phyloP scores from a whole-genome alignment of 2,888 invertebrate species.

The Drosophila flavopinicola region DNA sequence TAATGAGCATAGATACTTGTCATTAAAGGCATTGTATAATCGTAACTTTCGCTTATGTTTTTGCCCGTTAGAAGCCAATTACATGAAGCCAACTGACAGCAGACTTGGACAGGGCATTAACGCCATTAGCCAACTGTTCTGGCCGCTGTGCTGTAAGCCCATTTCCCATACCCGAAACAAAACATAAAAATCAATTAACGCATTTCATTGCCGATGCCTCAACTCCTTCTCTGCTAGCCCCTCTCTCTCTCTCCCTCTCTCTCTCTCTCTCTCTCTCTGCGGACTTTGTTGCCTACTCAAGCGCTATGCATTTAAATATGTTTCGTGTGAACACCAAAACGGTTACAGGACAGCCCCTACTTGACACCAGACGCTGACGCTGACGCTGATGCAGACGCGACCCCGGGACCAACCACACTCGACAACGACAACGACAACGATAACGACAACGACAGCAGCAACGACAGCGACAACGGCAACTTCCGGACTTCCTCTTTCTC shows the following conservation, averaged over 20 bases:
- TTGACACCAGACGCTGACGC: slow-evolving; percentile 70
- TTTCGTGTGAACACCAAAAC: slow-evolving; percentile 75
- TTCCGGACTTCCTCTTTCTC: slow-evolving; percentile 67
- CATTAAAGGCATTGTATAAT: slow-evolving; percentile 6
- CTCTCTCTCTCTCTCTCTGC: background rate
- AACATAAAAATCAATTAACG: slow-evolving; percentile 74
- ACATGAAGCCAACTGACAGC: slow-evolving; percentile 24
- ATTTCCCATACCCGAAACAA: slow-evolving; percentile 8
- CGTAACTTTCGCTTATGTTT: background rate
- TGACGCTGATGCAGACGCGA: slow-evolving; percentile 28
- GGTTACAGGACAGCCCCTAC: slow-evolving; percentile 77
- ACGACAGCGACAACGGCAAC: slow-evolving; percentile 52
- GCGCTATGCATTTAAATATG: slow-evolving; percentile 76
- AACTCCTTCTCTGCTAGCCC: slow-evolving; percentile 32
- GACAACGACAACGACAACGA: slow-evolving; percentile 18
- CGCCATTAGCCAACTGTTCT: slow-evolving; percentile 67
- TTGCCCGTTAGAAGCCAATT: slow-evolving; percentile 9
- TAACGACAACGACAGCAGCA: slow-evolving; percentile 32
- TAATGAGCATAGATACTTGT: background rate
- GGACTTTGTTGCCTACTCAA: slow-evolving; percentile 55
- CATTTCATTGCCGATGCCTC: slow-evolving; percentile 59
- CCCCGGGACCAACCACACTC: slow-evolving; percentile 49
- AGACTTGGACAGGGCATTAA: slow-evolving; percentile 8
- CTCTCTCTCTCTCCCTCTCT: slow-evolving; percentile 1
- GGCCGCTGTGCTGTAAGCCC: background rate